Conservation (phyloP, 2,888 invertebrate species). For the Oscheius sp. region DNA sequence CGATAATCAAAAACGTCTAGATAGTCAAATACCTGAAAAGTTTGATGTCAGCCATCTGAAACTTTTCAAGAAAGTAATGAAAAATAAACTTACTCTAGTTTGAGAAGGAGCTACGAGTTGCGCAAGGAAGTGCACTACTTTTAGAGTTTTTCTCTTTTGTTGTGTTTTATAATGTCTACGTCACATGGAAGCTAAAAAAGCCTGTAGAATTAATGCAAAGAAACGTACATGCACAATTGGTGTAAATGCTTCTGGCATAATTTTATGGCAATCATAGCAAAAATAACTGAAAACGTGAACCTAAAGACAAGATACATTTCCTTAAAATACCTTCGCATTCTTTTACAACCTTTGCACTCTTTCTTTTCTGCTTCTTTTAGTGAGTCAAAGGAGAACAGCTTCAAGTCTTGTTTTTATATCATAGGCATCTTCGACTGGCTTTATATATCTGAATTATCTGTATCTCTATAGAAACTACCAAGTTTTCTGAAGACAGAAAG, state of each 20-base stretch:
- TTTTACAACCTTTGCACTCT: constrained; percentile 77
- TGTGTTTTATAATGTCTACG: constrained; percentile 94
- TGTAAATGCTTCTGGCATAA: constrained; percentile 79
- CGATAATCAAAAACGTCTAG: constrained; percentile 47
- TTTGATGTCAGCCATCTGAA: too few relatives aligned
- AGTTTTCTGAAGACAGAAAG: too few relatives aligned
- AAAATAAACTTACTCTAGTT: constrained; percentile 36
- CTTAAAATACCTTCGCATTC: constrained; percentile 91
- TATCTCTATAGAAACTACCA: too few relatives aligned
- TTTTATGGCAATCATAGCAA: constrained; percentile 90
- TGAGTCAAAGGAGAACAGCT: too few relatives aligned
- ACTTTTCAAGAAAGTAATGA: too few relatives aligned
- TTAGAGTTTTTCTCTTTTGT: constrained; percentile 92
- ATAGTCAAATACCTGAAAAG: constrained; percentile 47
- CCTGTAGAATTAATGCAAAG: not conserved
- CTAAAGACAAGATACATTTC: too few relatives aligned
- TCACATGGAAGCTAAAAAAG: constrained; percentile 42
- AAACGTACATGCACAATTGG: constrained; percentile 80
- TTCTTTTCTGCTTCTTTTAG: constrained; percentile 68
- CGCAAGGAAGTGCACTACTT: constrained; percentile 92
- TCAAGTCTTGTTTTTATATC: too few relatives aligned
- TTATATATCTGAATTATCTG: too few relatives aligned
- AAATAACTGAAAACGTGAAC: too few relatives aligned
- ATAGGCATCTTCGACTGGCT: too few relatives aligned
- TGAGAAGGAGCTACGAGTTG: constrained; percentile 79